Conservation (phyloP, 2,888 invertebrate genomes). For the Apomyelois bistriatella region DNA sequence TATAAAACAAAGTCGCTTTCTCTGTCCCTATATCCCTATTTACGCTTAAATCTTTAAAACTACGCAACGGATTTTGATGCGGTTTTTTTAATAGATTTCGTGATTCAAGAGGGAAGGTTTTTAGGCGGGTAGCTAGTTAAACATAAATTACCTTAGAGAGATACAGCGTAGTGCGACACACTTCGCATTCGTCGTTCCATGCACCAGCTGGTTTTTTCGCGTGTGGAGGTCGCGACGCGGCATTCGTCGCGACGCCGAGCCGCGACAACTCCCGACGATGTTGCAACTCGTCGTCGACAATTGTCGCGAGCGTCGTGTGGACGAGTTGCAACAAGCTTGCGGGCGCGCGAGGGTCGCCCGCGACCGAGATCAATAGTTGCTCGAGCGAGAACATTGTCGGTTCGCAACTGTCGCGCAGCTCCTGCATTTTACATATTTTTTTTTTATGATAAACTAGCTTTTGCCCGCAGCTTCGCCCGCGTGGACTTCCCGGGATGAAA, state of each 20-base stretch:
- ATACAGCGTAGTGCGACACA: conserved; percentile 89
- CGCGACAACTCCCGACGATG: conserved; percentile 23
- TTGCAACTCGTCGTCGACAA: conserved; percentile 31
- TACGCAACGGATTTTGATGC: no score
- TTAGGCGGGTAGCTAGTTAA: no score
- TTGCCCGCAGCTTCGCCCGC: no score
- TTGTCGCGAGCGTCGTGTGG: conserved; percentile 70
- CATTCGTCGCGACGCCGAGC: conserved; percentile 16
- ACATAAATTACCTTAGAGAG: conserved; percentile 92
- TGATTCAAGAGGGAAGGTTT: no score
- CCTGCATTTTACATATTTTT: conserved; percentile 70
- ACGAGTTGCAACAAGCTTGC: conserved; percentile 83
- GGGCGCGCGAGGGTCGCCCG: conserved; percentile 83
- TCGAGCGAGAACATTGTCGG: conserved; percentile 95
- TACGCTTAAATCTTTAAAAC: no score
- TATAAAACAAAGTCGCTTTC: no score
- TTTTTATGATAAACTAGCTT: no score
- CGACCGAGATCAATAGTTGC: conserved; percentile 87
- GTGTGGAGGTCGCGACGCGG: background rate
- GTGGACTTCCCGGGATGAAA: no score
- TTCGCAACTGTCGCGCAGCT: conserved; percentile 90
- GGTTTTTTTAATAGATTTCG: no score
- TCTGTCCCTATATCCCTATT: no score
- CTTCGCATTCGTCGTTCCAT: conserved; percentile 86
- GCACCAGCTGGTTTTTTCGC: conserved; percentile 21